phyloP scores from a whole-genome alignment of 1,140 invertebrate genomes.

The Drosophila bocqueti region DNA sequence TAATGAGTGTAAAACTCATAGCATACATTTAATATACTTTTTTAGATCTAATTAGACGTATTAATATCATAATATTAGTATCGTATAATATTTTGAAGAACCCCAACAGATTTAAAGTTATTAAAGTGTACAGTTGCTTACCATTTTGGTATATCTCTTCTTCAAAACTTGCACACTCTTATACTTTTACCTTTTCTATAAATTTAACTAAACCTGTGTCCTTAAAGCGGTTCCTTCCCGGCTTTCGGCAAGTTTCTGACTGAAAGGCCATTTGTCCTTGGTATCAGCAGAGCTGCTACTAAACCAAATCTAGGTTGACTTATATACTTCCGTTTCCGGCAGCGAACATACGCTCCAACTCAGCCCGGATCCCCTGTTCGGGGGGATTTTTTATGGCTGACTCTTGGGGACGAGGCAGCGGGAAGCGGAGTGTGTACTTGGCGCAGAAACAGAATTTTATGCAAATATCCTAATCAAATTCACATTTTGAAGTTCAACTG shows the following conservation, averaged over 20 bases:
- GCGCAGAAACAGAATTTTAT: constrained; percentile 83
- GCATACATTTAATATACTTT: too few relatives aligned
- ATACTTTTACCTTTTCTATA: not conserved
- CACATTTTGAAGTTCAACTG: constrained; percentile 84
- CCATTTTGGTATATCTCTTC: not conserved
- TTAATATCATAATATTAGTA: too few relatives aligned
- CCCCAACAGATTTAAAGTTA: too few relatives aligned
- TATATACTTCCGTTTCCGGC: constrained; percentile 56
- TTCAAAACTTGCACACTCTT: not conserved
- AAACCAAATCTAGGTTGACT: constrained; percentile 57
- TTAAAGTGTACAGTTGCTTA: too few relatives aligned
- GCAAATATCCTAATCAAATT: constrained; percentile 85
- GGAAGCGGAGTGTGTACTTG: constrained; percentile 68
- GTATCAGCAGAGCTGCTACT: constrained; percentile 52
- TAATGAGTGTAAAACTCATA: not conserved
- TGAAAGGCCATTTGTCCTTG: constrained; percentile 55
- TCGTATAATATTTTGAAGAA: too few relatives aligned
- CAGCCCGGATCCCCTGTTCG: constrained; percentile 19
- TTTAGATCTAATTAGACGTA: too few relatives aligned
- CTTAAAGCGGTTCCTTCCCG: constrained; percentile 27
- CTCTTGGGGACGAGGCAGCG: constrained; percentile 6
- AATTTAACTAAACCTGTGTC: constrained; percentile 16
- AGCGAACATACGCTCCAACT: constrained; percentile 50
- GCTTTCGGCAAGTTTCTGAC: constrained; percentile 49
- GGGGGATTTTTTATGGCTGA: constrained; percentile 42